Percentiles rank a stretch among this genome's conserved stretches.
Conservation (phyloP, 2,888 invertebrate genomes). For the Zygothrica quintamaculata region DNA sequence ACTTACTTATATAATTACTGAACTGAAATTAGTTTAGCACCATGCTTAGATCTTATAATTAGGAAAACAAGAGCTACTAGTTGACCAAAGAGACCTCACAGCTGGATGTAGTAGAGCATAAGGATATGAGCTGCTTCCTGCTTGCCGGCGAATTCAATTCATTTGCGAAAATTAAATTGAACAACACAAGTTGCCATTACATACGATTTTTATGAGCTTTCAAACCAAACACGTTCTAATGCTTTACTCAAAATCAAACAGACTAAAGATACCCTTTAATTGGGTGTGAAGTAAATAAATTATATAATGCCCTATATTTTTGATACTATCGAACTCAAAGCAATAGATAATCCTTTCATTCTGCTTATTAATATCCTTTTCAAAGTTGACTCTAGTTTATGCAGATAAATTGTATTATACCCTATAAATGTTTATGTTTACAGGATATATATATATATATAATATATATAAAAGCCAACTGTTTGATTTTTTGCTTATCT, state of each 20-base stretch:
- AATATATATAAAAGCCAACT: conserved; percentile 57
- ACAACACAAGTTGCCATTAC: conserved; percentile 45
- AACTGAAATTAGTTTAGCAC: conserved; percentile 66
- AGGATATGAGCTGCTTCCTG: background rate
- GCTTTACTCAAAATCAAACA: background rate
- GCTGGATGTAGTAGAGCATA: background rate
- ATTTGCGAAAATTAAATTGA: conserved; percentile 45
- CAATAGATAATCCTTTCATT: no score
- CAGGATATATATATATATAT: conserved; percentile 17
- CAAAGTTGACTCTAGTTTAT: no score
- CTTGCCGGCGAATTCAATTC: conserved; percentile 43
- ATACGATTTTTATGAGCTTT: conserved; percentile 50
- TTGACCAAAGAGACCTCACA: background rate
- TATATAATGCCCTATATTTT: no score
- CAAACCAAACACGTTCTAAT: background rate
- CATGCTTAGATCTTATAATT: conserved; percentile 58
- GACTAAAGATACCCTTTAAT: background rate
- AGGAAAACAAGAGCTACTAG: conserved; percentile 15
- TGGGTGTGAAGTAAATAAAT: no score
- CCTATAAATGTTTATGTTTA: no score
- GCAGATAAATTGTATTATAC: no score
- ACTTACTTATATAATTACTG: conserved; percentile 66
- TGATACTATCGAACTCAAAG: no score
- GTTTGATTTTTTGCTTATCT: conserved; percentile 68
- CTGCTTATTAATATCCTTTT: no score